Evolutionary conservation across 2,113 vertebrate genomes (phyloP).

Genomic region (Harpagus bidentatus): DNA sequence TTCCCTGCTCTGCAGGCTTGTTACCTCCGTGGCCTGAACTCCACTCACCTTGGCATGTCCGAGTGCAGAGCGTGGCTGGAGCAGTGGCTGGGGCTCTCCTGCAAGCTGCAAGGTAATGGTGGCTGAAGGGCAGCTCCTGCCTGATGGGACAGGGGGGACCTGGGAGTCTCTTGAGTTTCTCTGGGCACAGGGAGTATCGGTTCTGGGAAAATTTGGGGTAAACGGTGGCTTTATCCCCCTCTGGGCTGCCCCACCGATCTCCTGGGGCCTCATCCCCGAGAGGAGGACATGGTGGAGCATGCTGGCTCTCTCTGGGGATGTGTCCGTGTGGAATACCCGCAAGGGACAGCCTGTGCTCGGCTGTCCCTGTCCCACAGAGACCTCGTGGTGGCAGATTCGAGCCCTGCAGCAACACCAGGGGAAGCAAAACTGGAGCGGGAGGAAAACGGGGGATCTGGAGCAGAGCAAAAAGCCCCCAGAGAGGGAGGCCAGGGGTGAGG

Average conservation of each 20-base stretch:
- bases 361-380: neutral
- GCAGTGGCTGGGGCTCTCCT: slow-evolving; percentile 86
- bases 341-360: neutral
- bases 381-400: neutral
- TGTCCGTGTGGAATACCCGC: fast-evolving
- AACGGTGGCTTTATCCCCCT: fast-evolving
- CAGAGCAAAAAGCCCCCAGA: neutral
- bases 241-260: fast-evolving
- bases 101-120: slow-evolving; percentile 79
- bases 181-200: fast-evolving
- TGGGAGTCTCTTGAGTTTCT: fast-evolving
- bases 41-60: slow-evolving; percentile 54
- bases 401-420: fast-evolving
- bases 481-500: fast-evolving
- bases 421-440: fast-evolving
- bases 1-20: slow-evolving; percentile 79
- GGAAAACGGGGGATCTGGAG: neutral
- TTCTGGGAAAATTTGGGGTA: neutral
- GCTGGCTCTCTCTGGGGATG: neutral
- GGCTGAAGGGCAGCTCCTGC: neutral
- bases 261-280: fast-evolving
- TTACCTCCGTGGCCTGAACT: slow-evolving; percentile 84
- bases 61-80: slow-evolving; percentile 84
- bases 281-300: fast-evolving
- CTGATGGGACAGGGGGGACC: fast-evolving